Conservation (phyloP, 37 sponge, comb jelly and placozoan species). For the Oopsacas minuta region DNA sequence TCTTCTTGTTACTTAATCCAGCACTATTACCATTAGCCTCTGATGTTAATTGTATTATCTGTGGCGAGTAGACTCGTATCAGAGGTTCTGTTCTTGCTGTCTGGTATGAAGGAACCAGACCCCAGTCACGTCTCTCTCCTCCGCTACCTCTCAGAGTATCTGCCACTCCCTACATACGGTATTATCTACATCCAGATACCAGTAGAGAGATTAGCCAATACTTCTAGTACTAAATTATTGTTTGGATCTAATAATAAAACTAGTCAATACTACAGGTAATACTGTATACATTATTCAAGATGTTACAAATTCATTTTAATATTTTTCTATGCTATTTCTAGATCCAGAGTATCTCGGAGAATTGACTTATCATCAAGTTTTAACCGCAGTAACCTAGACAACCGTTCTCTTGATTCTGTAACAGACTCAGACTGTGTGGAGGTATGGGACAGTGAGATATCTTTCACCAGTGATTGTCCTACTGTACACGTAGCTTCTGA, state of each 20-base stretch:
- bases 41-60: not conserved
- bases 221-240: not conserved
- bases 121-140: not conserved
- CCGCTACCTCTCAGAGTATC: not conserved
- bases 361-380: not conserved
- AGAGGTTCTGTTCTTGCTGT: not conserved
- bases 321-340: too few relatives aligned
- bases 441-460: slow-evolving; percentile 12
- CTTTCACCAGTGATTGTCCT: not conserved
- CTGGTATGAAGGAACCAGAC: not conserved
- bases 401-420: not conserved
- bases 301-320: too few relatives aligned
- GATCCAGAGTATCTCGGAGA: not conserved
- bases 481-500: not conserved
- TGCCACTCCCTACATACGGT: not conserved
- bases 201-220: not conserved
- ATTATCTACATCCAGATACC: not conserved
- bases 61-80: slow-evolving; percentile 16
- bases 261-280: not conserved
- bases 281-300: too few relatives aligned
- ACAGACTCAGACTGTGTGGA: slow-evolving; percentile 11
- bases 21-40: too few relatives aligned
- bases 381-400: not conserved
- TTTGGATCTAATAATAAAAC: not conserved
- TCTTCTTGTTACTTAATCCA: too few relatives aligned